Conservation (phyloP, 2,113 vertebrate genomes). For the Datnioides undecimradiatus region DNA sequence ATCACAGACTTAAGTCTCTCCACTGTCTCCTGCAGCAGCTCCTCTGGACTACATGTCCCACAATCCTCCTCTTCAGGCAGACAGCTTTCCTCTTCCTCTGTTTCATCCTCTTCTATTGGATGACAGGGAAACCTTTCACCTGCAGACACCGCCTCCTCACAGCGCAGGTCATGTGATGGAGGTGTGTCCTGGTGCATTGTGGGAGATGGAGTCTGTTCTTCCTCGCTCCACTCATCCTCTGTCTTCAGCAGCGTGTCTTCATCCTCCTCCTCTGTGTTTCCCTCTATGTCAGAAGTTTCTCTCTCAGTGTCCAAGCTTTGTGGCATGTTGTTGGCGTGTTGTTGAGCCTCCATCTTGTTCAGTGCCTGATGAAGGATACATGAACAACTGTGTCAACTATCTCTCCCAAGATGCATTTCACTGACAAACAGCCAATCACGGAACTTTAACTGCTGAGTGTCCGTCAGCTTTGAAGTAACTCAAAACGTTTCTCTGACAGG, state of each 20-base stretch:
- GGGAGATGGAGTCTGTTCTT: conserved; percentile 42
- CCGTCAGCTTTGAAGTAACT: too few species aligned
- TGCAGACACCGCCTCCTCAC: not conserved
- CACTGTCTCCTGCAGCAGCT: conserved; percentile 78
- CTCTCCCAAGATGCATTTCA: not conserved
- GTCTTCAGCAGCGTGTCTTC: not conserved
- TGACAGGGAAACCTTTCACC: not conserved
- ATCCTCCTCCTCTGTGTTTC: not conserved
- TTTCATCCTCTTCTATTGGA: conserved; percentile 8
- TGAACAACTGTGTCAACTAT: not conserved
- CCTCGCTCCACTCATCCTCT: not conserved
- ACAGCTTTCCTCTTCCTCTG: not conserved
- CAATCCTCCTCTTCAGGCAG: conserved; percentile 22
- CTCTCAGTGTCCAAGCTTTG: not conserved
- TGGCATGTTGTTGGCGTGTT: not conserved
- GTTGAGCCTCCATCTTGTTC: conserved; percentile 56
- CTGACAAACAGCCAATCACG: not conserved
- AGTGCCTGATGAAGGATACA: conserved; percentile 44
- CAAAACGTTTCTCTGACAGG: too few species aligned
- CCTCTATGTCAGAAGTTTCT: not conserved
- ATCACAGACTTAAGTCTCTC: conserved; percentile 81
- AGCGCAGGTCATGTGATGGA: conserved; percentile 11
- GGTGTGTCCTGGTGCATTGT: conserved; percentile 19
- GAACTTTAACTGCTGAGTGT: too few species aligned
- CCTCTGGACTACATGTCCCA: conserved; percentile 54